Percentiles rank a stretch among this genome's conserved stretches.
phyloP scores from a whole-genome alignment of 2,113 vertebrate species.

The Sylvilagus bachmani region DNA sequence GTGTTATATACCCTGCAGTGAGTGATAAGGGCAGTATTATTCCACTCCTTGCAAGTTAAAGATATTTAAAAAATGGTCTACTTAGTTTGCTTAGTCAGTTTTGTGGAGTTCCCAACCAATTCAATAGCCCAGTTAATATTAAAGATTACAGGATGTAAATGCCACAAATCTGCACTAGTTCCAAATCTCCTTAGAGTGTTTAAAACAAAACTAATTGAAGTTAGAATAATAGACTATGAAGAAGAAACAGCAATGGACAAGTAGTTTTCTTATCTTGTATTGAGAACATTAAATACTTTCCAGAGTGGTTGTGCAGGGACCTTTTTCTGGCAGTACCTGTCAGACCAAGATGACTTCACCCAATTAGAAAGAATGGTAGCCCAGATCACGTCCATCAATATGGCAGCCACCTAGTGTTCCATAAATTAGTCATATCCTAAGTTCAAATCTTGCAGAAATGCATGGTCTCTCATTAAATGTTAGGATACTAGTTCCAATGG shows the following conservation, averaged over 20 bases:
- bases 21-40: not conserved
- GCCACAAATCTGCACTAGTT: not conserved
- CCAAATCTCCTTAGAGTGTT: not conserved
- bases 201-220: slow-evolving; percentile 44
- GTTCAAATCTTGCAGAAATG: not conserved
- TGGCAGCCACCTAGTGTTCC: not conserved
- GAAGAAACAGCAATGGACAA: slow-evolving; percentile 1
- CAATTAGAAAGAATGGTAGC: not conserved
- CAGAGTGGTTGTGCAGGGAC: not conserved
- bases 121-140: not conserved
- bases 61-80: not conserved
- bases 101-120: not conserved
- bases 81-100: slow-evolving; percentile 12
- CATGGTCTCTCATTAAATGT: not conserved
- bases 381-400: not conserved
- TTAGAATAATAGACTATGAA: slow-evolving; percentile 8
- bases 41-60: not conserved
- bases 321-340: not conserved
- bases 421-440: not conserved
- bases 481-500: not conserved
- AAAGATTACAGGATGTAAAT: not conserved
- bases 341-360: not conserved
- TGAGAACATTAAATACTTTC: not conserved
- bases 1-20: not conserved
- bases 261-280: not conserved